phyloP scores from a whole-genome alignment of 2,888 invertebrate genomes.

The Tachina fera region DNA sequence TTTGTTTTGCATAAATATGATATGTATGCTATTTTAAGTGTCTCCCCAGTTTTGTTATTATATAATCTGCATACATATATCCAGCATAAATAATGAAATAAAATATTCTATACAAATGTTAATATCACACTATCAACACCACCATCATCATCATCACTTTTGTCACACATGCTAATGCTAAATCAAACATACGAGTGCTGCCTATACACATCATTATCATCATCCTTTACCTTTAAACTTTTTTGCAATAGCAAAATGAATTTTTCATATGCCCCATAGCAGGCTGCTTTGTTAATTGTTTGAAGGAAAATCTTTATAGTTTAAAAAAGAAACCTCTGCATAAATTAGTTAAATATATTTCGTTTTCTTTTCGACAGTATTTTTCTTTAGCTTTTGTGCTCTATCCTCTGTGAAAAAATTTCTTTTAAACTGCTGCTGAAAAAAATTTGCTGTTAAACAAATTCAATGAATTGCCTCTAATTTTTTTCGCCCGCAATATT shows the following conservation, averaged over 20 bases:
- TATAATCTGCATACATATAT: constrained; percentile 49
- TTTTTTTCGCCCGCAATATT: constrained; percentile 4
- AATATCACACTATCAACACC: constrained; percentile 8
- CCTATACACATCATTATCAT: neutral
- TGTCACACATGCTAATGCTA: constrained; percentile 35
- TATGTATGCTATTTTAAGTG: constrained; percentile 30
- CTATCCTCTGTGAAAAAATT: neutral
- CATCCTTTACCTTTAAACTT: neutral
- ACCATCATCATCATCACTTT: neutral
- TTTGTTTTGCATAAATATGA: constrained; percentile 44
- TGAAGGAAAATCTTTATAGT: neutral
- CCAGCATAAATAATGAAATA: neutral
- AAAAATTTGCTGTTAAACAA: constrained; percentile 41
- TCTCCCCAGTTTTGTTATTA: constrained; percentile 5
- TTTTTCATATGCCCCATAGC: constrained; percentile 19
- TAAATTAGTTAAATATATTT: constrained; percentile 60
- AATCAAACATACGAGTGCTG: neutral
- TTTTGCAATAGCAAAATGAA: constrained; percentile 1
- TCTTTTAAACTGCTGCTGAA: neutral
- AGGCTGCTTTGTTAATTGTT: constrained; percentile 25
- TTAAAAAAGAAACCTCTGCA: constrained; percentile 27
- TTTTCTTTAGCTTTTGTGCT: constrained; percentile 21
- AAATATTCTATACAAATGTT: constrained; percentile 53
- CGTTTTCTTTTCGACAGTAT: constrained; percentile 42
- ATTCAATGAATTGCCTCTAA: constrained; percentile 49